Evolutionary conservation across 2,113 vertebrate species (phyloP).

Genomic region (Haliaeetus leucogaster): DNA sequence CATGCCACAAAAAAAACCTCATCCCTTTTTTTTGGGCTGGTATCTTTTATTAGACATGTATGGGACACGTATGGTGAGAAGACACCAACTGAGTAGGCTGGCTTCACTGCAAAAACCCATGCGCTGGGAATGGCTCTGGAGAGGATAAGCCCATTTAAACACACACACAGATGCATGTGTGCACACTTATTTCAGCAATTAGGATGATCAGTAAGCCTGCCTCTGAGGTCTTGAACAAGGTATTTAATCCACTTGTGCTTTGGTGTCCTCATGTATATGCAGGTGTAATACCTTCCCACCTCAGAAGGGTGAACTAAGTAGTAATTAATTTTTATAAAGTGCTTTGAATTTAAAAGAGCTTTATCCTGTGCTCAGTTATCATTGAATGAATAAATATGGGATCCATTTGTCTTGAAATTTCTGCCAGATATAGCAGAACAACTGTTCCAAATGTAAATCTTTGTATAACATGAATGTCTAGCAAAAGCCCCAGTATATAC

Average conservation of each 20-base stretch:
- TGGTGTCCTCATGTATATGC: conserved; percentile 32
- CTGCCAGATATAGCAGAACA: neutral
- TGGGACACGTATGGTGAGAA: neutral
- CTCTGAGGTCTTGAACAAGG: neutral
- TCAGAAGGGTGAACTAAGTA: conserved; percentile 27
- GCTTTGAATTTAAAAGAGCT: conserved; percentile 32
- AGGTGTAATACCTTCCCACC: neutral
- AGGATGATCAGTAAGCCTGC: neutral
- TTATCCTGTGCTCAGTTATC: neutral
- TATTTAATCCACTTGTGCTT: conserved; percentile 28
- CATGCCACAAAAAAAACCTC: neutral
- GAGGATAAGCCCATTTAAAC: neutral
- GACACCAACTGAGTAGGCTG: neutral
- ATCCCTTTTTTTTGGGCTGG: neutral
- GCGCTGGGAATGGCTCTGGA: neutral
- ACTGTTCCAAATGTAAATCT: conserved; percentile 42
- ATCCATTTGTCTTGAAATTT: conserved; percentile 37
- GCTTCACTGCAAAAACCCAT: neutral
- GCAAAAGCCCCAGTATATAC: neutral
- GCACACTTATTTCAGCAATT: neutral
- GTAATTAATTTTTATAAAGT: conserved; percentile 47
- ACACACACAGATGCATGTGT: neutral
- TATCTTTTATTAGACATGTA: neutral
- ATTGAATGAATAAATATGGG: conserved; percentile 19
- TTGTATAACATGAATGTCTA: conserved; percentile 16